Evolutionary conservation across 92 coral and sea anemone genomes (phyloP).

Genomic region (Epizoanthus scotinus): DNA sequence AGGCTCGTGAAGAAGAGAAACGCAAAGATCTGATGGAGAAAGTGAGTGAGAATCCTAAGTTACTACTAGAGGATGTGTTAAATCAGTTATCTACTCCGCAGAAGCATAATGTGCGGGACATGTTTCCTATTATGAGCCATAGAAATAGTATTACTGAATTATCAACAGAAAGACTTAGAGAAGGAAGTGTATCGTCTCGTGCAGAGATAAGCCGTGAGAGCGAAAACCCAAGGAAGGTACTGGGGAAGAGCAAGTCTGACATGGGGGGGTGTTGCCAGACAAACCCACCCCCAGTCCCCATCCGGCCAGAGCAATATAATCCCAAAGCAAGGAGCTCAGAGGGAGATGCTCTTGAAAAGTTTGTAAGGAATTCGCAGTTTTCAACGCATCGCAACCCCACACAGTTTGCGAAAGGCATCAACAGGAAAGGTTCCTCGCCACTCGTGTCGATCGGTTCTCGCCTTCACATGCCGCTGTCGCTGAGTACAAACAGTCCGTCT

Average conservation of each 20-base stretch:
- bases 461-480: not conserved
- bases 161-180: slow-evolving; percentile 16
- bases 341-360: slow-evolving; percentile 17
- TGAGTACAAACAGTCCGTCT: not conserved
- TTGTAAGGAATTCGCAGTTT: slow-evolving; percentile 5
- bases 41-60: slow-evolving; percentile 13
- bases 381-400: slow-evolving; percentile 20
- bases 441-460: slow-evolving; percentile 1
- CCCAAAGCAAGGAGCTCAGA: slow-evolving; percentile 11
- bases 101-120: slow-evolving; percentile 25
- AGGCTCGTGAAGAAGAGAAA: slow-evolving; percentile 37
- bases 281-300: slow-evolving; percentile 33
- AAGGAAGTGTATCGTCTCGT: not conserved
- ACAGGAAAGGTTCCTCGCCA: slow-evolving; percentile 12
- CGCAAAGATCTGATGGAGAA: slow-evolving; percentile 29
- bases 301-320: slow-evolving; percentile 11
- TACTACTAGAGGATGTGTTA: slow-evolving; percentile 22
- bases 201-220: not conserved
- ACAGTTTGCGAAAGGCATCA: slow-evolving; percentile 12
- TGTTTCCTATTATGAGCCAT: slow-evolving; percentile 22
- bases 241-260: slow-evolving; percentile 39
- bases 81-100: slow-evolving; percentile 35
- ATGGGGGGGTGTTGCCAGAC: not conserved
- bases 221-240: not conserved
- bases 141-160: slow-evolving; percentile 29